Base-by-base conservation (phyloP, 2,888 invertebrate species). In the Netelia virgata region DNA sequence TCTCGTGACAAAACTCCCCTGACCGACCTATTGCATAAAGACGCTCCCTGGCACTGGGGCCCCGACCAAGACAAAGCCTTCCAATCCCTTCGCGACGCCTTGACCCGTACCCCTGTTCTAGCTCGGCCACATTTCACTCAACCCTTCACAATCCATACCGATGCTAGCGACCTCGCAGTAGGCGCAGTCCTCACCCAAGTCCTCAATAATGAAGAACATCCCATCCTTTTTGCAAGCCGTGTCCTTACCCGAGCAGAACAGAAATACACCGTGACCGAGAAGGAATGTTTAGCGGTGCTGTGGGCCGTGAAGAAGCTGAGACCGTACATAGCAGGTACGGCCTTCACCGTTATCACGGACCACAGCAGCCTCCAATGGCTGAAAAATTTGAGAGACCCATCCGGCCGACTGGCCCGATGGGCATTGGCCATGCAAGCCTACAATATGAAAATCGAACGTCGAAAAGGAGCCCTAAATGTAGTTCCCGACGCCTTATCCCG, bases 231-330 rank as follows among this genome's bases (percentile, higher is more conserved):
- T 53, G 83, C 83, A 0, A 86, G 86, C 50, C 61, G 84, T 20
- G 43, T 84, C 5, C 61, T 88, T 0, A 53, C 76, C 10, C 28
- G 43, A 28, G 53, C 79, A 0, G 86, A 88, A 57, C 43, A 47
- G 16, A 87, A 87, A 23, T 88, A 84, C 47, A 82, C 77, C 5
- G 83, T 68, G 1, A 87, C 87, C 1, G 84, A 87, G 76, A 80
- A 36, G 66, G 89, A 88, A 41, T 88, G 86, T 57, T 68, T 88
- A 0, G 86, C 87, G 0, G 79, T 28, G 5, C 10, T 88, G 3
- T 86, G 83, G 79, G 81, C 80, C 6, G 69, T 87, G 1, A 79
- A 83, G 55, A 84, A 81, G 20, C 83, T 83, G 16, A 28, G 87
- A 10, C 74, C 84, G 3, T 88, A 88, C 64, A 23, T 88, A 0